Evolutionary conservation across 2,113 vertebrate species (phyloP), one percentile per base, ranked within the genome.

Genomic region (Opisthocomus hoazin): DNA sequence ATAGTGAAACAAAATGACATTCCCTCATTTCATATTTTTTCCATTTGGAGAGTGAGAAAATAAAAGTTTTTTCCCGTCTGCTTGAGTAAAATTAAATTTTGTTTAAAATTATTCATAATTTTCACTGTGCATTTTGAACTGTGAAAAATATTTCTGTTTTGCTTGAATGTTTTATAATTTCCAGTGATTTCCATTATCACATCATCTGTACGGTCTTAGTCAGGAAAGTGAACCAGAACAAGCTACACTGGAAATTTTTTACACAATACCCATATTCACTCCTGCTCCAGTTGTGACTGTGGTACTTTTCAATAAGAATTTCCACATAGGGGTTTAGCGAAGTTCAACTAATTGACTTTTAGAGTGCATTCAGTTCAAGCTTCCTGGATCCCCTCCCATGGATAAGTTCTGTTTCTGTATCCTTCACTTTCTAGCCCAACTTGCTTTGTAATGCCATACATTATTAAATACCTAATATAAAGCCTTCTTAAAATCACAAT

Each of bases 331-430:
- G 7, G 15, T 63, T 56, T 24, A 64, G 48, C n/a, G n/a, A 70
- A 63, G 56, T 69, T 90, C 79, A 26, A 56, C 51, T 82, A 70
- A 89, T 46, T 90, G 61, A 64, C 57, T 94, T 88, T 58, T 39
- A 54, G 39, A 75, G 27, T 37, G 15, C n/a, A 84, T 87, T 75
- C 29, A 34, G 43, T 68, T 85, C 63, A 85, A 45, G 7, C 36
- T 84, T 79, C 39, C 48, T 73, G 43, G 66, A 22, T 61, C 76
- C 30, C 27, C 8, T 84, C 20, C 36, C 34, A 14, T 17, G 39
- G 43, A 70, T n/a, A 64, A 85, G 10, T 16, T 66, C 48, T 53
- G 2, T 66, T 81, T 89, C 39, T 68, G 2, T 32, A 53, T 32
- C 30, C 24, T 75, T 64, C 81, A 24, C 51, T 84, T 87, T 51